A percentile compares a stretch with the other conserved stretches of the same genome.
Evolutionary conservation across 2,113 vertebrate species (phyloP).

Genomic region (Strix aluco): DNA sequence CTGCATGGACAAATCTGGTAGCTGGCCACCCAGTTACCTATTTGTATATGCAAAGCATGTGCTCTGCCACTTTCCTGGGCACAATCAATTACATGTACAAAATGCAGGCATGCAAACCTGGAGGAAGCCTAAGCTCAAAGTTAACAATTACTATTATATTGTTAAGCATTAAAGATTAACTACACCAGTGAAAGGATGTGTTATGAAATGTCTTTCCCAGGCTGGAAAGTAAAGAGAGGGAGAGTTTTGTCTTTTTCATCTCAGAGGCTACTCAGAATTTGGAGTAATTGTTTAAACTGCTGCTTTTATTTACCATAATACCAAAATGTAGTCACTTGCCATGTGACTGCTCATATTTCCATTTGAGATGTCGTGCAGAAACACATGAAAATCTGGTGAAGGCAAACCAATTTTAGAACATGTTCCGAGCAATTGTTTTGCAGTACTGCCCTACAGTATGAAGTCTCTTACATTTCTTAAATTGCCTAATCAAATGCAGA

Average conservation of each 20-base stretch:
- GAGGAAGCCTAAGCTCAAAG: constrained; percentile 20
- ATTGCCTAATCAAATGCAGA: constrained; percentile 76
- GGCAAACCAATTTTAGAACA: constrained; percentile 80
- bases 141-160: constrained; percentile 29
- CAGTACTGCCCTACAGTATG: constrained; percentile 75
- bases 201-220: constrained; percentile 19
- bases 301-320: constrained; percentile 52
- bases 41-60: constrained; percentile 17
- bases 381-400: constrained; percentile 59
- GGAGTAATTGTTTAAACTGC: constrained; percentile 24
- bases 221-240: constrained; percentile 1
- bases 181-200: neutral
- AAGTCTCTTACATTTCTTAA: constrained; percentile 71
- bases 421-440: constrained; percentile 72
- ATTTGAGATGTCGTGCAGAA: constrained; percentile 52
- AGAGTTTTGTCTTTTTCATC: neutral
- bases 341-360: constrained; percentile 47
- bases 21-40: neutral
- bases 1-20: neutral
- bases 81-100: neutral
- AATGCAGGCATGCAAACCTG: constrained; percentile 13
- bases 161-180: constrained; percentile 58
- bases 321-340: constrained; percentile 38
- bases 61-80: neutral
- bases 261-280: constrained; percentile 13